These are phyloP conservation scores for Petrolisthes manimaculis DNA, from an alignment of 2,888 invertebrate species.

Conservation along the genomic window DNA sequence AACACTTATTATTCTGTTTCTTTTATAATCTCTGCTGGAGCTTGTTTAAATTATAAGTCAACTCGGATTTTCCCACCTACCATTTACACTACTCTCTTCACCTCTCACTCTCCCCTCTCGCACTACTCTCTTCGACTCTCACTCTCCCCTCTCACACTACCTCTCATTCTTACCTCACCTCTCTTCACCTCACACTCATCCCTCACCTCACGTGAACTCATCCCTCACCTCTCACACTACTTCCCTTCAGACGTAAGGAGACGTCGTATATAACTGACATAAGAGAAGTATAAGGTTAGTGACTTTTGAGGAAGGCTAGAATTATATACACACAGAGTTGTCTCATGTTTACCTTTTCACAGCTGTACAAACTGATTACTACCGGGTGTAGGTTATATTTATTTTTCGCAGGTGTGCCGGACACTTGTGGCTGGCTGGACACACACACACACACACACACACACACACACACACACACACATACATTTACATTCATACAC, in stretches of 20 bases:
- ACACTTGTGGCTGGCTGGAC: neutral
- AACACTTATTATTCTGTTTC: neutral
- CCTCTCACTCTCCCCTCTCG: neutral
- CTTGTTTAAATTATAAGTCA: neutral
- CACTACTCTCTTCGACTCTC: constrained; percentile 23
- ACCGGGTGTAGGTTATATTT: no score
- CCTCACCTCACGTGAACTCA: neutral
- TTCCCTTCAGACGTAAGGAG: no score
- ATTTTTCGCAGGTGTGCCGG: no score
- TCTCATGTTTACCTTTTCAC: no score
- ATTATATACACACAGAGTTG: no score
- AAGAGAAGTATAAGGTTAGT: no score
- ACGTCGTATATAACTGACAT: no score
- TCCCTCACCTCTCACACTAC: no score
- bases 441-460: neutral
- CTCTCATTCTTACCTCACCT: constrained; percentile 29
- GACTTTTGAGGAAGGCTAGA: no score
- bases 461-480: neutral
- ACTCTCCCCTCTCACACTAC: constrained; percentile 16
- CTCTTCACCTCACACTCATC: neutral
- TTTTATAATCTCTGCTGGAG: neutral
- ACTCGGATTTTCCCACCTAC: neutral
- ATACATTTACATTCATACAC: no score
- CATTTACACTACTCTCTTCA: neutral
- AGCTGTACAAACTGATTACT: no score